Percentiles rank a stretch among this genome's conserved stretches.
Conservation (phyloP, 2,888 invertebrate genomes). For the Philonicus albiceps region DNA sequence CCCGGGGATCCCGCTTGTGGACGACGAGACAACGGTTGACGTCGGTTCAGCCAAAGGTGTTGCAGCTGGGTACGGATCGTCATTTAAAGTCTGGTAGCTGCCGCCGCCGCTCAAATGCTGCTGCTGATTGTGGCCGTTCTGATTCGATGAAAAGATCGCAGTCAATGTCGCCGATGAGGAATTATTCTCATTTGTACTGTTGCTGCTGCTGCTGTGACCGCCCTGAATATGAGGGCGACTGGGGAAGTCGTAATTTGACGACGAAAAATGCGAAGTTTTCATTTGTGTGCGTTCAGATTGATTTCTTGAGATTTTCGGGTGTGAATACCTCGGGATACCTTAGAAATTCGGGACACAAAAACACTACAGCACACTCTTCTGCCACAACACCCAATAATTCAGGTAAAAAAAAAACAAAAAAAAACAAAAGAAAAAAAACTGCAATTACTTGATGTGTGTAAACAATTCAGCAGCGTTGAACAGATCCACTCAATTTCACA, state of each 20-base stretch:
- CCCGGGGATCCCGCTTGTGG: background rate
- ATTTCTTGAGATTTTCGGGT: constrained; percentile 15
- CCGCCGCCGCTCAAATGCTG: constrained; percentile 44
- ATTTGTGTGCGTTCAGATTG: constrained; percentile 50
- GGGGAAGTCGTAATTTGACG: constrained; percentile 55
- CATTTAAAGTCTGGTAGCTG: constrained; percentile 45
- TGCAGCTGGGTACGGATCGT: constrained; percentile 36
- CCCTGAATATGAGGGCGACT: constrained; percentile 55
- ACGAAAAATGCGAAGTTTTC: constrained; percentile 56
- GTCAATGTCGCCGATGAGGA: constrained; percentile 24
- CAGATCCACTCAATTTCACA: background rate
- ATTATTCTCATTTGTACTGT: constrained; percentile 42
- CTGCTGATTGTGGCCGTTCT: constrained; percentile 44
- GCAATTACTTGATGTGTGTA: background rate
- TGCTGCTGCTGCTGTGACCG: constrained; percentile 50
- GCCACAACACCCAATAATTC: background rate
- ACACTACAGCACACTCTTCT: background rate
- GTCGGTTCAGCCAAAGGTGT: constrained; percentile 43
- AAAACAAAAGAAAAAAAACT: too few relatives aligned
- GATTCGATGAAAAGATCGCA: constrained; percentile 40
- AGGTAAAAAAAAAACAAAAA: background rate
- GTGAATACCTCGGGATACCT: constrained; percentile 7
- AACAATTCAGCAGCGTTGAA: background rate
- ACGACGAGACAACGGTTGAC: constrained; percentile 35
- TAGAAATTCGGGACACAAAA: background rate